These are phyloP conservation scores for Eupithecia vulgata DNA, from an alignment of 2,888 invertebrate species.

Conservation along the genomic window DNA sequence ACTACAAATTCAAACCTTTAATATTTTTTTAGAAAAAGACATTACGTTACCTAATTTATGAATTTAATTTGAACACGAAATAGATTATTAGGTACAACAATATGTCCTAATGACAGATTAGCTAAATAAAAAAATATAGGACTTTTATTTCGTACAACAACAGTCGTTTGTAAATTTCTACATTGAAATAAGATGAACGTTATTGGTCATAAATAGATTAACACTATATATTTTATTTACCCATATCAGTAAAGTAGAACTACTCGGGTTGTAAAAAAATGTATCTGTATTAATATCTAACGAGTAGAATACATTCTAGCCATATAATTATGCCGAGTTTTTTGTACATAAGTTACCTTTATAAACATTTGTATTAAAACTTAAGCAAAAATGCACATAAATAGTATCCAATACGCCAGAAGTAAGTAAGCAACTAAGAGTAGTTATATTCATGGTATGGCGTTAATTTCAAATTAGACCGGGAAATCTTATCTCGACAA, in stretches of 20 bases:
- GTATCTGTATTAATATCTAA: neutral
- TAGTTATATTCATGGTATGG: neutral
- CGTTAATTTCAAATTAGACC: neutral
- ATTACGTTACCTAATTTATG: slow-evolving; percentile 50
- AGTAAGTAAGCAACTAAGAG: neutral
- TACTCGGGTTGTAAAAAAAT: slow-evolving; percentile 8
- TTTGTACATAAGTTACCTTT: slow-evolving; percentile 1
- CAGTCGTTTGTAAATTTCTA: slow-evolving; percentile 74
- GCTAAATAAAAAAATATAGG: slow-evolving; percentile 83
- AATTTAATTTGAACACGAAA: slow-evolving; percentile 75
- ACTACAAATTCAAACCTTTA: slow-evolving; percentile 47
- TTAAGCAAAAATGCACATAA: neutral
- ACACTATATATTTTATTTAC: slow-evolving; percentile 55
- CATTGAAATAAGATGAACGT: slow-evolving; percentile 70
- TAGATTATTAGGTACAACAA: slow-evolving; percentile 52
- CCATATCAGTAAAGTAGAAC: slow-evolving; percentile 20
- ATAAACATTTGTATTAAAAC: neutral
- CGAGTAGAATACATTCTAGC: neutral
- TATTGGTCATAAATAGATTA: slow-evolving; percentile 67
- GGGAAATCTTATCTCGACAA: neutral
- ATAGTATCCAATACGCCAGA: neutral
- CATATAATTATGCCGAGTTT: slow-evolving; percentile 5
- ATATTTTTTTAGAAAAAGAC: slow-evolving; percentile 41
- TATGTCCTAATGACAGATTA: slow-evolving; percentile 77
- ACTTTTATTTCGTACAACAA: slow-evolving; percentile 69